phyloP scores from a whole-genome alignment of 2,888 invertebrate species.

The Drosophila paracracens region DNA sequence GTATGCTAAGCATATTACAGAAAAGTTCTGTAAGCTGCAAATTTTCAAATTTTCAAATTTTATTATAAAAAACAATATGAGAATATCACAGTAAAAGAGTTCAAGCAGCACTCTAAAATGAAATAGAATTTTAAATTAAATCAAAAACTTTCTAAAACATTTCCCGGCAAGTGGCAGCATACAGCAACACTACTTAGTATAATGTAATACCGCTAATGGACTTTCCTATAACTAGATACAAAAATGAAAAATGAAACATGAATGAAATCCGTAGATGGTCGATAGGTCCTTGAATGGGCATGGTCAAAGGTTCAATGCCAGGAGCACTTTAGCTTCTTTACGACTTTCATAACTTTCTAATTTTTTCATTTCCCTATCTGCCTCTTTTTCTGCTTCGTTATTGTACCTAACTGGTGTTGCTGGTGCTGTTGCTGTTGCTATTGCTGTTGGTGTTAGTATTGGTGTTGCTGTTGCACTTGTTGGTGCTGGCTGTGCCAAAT shows the following conservation, averaged over 20 bases:
- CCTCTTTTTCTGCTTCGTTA: neutral
- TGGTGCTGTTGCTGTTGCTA: neutral
- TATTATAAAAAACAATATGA: neutral
- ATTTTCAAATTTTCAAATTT: neutral
- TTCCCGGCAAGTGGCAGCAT: neutral
- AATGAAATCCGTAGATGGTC: neutral
- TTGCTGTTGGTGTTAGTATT: constrained; percentile 2
- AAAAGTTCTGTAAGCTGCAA: neutral
- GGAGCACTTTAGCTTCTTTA: constrained; percentile 19
- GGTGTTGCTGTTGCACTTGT: constrained; percentile 15
- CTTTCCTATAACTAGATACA: neutral
- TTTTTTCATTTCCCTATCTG: neutral
- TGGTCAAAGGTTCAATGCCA: neutral
- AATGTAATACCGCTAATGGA: neutral
- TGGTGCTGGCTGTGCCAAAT: constrained; percentile 57
- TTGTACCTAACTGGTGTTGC: constrained; percentile 18
- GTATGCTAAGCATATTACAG: neutral
- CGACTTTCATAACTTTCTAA: neutral
- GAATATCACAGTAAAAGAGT: neutral
- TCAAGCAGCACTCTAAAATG: neutral
- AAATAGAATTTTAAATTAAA: neutral
- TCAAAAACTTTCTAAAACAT: neutral
- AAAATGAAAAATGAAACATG: neutral
- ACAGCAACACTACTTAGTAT: neutral
- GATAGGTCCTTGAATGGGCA: neutral